Conservation (phyloP, 2,797 vertebrate genomes). For the Coregonus sp. region DNA sequence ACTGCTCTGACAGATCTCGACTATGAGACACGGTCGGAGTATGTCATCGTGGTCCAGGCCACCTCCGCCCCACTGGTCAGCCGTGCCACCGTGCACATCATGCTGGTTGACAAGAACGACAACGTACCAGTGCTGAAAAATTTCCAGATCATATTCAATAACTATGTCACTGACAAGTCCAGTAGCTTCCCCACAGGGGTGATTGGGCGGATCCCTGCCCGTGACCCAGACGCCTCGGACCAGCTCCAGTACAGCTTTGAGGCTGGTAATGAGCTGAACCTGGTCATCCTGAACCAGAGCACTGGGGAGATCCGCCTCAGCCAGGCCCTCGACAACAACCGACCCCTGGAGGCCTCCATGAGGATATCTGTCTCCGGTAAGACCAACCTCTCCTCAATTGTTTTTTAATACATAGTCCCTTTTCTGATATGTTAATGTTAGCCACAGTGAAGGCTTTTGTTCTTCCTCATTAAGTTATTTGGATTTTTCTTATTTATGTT, state of each 20-base stretch:
- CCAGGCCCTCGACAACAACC: conserved; percentile 90
- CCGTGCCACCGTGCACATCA: conserved; percentile 89
- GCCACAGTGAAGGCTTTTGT: not conserved
- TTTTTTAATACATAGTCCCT: too few species aligned
- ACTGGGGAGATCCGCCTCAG: conserved; percentile 91
- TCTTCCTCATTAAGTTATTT: too few species aligned
- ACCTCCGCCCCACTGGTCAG: conserved; percentile 95
- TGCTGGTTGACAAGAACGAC: conserved; percentile 90
- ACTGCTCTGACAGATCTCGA: conserved; percentile 90
- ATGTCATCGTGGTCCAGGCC: conserved; percentile 92
- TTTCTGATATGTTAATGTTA: too few species aligned
- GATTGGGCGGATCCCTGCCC: conserved; percentile 90
- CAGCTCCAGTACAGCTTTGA: conserved; percentile 88
- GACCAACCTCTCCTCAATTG: conserved; percentile 34
- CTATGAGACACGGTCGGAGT: conserved; percentile 89
- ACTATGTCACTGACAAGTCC: conserved; percentile 91
- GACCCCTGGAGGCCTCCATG: conserved; percentile 94
- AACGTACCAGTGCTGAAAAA: conserved; percentile 90
- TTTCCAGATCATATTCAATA: conserved; percentile 98
- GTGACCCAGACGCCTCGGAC: conserved; percentile 89
- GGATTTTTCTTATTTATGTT: too few species aligned
- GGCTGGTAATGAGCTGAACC: conserved; percentile 89
- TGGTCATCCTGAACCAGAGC: conserved; percentile 88
- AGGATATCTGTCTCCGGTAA: conserved; percentile 92
- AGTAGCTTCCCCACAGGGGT: conserved; percentile 89